These are phyloP conservation scores for Aplocera efformata DNA, from an alignment of 2,888 invertebrate species.

Conservation along the genomic window DNA sequence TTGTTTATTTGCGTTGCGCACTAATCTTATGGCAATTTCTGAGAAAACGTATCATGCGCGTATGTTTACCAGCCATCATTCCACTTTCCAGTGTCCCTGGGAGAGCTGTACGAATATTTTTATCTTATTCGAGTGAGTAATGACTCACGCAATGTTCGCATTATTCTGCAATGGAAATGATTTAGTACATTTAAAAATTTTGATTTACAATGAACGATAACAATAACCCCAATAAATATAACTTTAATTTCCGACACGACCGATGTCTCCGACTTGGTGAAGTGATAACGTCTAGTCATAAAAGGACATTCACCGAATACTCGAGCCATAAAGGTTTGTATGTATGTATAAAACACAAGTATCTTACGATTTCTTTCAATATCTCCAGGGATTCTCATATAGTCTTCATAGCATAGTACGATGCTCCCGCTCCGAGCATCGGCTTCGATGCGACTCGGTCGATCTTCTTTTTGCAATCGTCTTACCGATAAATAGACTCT, in stretches of 20 bases:
- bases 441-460: neutral
- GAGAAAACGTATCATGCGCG: constrained; percentile 51
- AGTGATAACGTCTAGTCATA: too few relatives aligned
- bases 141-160: constrained; percentile 43
- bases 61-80: constrained; percentile 49
- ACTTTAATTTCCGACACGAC: too few relatives aligned
- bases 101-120: constrained; percentile 56
- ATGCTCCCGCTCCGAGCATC: neutral
- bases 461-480: constrained; percentile 12
- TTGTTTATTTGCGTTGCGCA: constrained; percentile 39
- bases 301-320: neutral
- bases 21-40: constrained; percentile 47
- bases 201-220: too few relatives aligned
- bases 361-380: neutral
- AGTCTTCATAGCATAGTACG: constrained; percentile 5
- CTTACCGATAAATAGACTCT: constrained; percentile 23
- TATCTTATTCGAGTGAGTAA: constrained; percentile 42
- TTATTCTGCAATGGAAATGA: constrained; percentile 4
- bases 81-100: constrained; percentile 51
- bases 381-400: constrained; percentile 12
- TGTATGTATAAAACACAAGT: too few relatives aligned
- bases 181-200: too few relatives aligned
- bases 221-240: too few relatives aligned
- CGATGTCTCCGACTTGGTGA: too few relatives aligned
- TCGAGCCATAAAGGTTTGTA: constrained; percentile 3